These are phyloP conservation scores for Anabas testudineus DNA, from an alignment of 2,797 vertebrate genomes.

Conservation along the genomic window DNA sequence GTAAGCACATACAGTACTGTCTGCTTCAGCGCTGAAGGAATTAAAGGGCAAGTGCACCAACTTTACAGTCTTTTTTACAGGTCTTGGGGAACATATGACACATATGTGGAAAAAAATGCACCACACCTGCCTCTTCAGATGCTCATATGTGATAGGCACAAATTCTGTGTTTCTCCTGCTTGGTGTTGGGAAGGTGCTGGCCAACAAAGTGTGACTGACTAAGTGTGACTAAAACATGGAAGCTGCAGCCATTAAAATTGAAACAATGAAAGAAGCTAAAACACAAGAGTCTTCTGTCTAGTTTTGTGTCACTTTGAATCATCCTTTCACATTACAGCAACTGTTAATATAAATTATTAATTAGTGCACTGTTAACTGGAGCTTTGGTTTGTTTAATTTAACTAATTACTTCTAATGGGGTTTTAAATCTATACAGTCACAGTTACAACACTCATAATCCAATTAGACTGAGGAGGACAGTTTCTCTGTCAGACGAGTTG, in stretches of 20 bases:
- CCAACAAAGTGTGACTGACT: neutral
- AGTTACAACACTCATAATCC: neutral
- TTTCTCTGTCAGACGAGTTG: neutral
- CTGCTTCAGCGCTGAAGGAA: neutral
- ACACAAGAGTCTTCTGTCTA: no score
- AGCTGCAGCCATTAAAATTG: neutral
- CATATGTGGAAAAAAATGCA: neutral
- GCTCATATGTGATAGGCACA: no score
- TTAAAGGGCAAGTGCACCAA: neutral
- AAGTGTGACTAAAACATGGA: no score
- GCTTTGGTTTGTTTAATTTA: neutral
- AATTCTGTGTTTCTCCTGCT: no score
- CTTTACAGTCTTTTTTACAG: neutral
- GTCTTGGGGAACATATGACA: neutral
- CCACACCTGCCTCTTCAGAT: no score
- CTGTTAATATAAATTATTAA: no score
- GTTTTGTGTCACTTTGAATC: neutral
- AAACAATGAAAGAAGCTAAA: neutral
- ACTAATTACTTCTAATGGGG: neutral
- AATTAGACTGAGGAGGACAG: neutral
- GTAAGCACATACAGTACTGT: no score
- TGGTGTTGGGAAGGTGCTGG: no score
- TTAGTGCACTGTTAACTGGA: neutral
- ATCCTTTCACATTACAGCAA: no score
- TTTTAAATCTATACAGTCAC: conserved; percentile 4